Conservation (phyloP, 2,888 invertebrate genomes). For the Macrosoma leucophasiata region DNA sequence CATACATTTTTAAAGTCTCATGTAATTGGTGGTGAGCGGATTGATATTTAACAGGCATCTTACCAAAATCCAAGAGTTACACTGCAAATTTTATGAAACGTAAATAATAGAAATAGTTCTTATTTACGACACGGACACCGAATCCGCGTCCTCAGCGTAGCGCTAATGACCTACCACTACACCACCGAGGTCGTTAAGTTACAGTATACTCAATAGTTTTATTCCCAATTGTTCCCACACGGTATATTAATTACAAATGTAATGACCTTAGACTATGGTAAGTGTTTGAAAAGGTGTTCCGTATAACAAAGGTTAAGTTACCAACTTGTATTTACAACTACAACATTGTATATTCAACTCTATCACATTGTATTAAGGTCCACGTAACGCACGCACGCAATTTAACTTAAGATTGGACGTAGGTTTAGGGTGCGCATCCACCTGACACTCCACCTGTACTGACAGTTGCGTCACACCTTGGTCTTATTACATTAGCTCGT, state of each 20-base stretch:
- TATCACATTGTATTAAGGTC: slow-evolving; percentile 13
- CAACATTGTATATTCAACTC: slow-evolving; percentile 18
- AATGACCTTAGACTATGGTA: slow-evolving; percentile 39
- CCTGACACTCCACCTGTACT: slow-evolving; percentile 58
- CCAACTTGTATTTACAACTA: slow-evolving; percentile 24
- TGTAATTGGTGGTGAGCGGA: too few relatives aligned
- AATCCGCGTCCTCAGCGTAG: too few relatives aligned
- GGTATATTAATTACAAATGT: slow-evolving; percentile 41
- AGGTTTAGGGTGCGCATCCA: slow-evolving; percentile 45
- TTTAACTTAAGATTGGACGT: slow-evolving; percentile 2
- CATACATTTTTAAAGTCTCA: too few relatives aligned
- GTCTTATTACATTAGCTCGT: slow-evolving; percentile 34
- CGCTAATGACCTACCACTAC: too few relatives aligned
- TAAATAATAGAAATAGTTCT: too few relatives aligned
- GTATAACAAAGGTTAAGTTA: slow-evolving; percentile 34
- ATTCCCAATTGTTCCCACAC: too few relatives aligned
- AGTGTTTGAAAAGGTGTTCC: slow-evolving; percentile 46
- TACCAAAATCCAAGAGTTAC: too few relatives aligned
- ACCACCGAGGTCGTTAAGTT: too few relatives aligned
- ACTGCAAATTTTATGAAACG: too few relatives aligned
- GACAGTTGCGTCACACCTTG: slow-evolving; percentile 63
- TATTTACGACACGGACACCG: too few relatives aligned
- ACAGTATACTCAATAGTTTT: too few relatives aligned
- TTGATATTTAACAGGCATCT: too few relatives aligned
- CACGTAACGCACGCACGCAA: slow-evolving; percentile 5